Evolutionary conservation across 2,797 vertebrate species (phyloP).

Genomic region (Perodicticus potto): DNA sequence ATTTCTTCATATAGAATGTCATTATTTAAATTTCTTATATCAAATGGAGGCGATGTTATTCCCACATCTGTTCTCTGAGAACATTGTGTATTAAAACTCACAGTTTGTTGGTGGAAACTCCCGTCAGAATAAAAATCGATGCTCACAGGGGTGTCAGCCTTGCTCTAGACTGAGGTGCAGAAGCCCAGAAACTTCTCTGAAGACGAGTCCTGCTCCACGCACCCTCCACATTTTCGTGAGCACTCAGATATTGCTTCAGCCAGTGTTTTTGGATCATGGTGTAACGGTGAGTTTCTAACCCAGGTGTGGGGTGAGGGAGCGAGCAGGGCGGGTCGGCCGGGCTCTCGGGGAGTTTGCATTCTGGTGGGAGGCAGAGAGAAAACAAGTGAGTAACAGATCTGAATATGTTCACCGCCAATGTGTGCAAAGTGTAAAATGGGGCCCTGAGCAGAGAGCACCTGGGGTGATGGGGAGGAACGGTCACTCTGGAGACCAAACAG

Average conservation of each 20-base stretch:
- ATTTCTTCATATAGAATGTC: background rate
- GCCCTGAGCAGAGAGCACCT: background rate
- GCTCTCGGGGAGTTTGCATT: background rate
- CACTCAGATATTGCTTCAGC: too few relatives aligned
- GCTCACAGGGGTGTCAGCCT: background rate
- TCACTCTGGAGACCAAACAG: background rate
- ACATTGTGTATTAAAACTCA: rapidly evolving
- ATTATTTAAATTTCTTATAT: background rate
- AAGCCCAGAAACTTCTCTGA: background rate
- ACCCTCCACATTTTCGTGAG: background rate
- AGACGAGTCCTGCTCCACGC: too few relatives aligned
- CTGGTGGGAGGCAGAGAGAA: background rate
- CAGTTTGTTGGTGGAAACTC: background rate
- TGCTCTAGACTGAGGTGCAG: background rate
- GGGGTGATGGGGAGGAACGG: rapidly evolving
- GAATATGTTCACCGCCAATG: background rate
- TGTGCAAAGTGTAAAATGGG: too few relatives aligned
- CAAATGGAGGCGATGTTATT: background rate
- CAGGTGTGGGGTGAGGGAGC: too few relatives aligned
- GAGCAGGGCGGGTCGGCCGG: background rate
- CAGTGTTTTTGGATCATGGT: background rate
- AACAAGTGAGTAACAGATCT: background rate
- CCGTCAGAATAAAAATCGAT: background rate
- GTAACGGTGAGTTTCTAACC: background rate
- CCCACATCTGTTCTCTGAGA: background rate